Evolutionary conservation across 2,797 vertebrate genomes (phyloP).

Genomic region (Gymnoscopelus microlampas): DNA sequence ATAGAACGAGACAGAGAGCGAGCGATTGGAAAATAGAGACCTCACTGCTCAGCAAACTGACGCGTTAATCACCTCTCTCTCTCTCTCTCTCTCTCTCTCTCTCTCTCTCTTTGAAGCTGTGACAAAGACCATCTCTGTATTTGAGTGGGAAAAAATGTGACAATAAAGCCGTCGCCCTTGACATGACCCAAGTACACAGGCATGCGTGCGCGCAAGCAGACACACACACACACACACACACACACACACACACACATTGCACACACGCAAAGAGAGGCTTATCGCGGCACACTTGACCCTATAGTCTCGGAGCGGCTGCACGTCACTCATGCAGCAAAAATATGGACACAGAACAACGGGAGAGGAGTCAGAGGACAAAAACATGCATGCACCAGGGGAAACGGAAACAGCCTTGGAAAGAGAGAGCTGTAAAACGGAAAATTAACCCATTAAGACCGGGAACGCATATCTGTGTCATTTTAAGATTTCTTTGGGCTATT

Average conservation of each 20-base stretch:
- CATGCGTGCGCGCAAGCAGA: not conserved
- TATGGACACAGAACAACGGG: not conserved
- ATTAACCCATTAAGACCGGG: too few species aligned
- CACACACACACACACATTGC: not conserved
- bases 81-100: not conserved
- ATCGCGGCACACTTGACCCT: too few species aligned
- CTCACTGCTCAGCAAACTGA: constrained; percentile 47
- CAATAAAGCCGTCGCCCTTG: constrained; percentile 20
- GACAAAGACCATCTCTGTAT: constrained; percentile 20
- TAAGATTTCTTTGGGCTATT: too few species aligned
- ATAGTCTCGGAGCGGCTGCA: too few species aligned
- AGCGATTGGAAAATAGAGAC: constrained; percentile 62
- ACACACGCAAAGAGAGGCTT: too few species aligned
- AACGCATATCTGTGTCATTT: too few species aligned
- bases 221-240: not conserved
- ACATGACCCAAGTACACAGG: not conserved
- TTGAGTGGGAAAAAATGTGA: constrained; percentile 47
- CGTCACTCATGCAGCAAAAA: too few species aligned
- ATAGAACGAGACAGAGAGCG: not conserved
- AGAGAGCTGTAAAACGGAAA: not conserved
- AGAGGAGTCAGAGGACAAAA: not conserved
- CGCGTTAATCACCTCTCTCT: constrained; percentile 36
- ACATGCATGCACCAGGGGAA: not conserved
- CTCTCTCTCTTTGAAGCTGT: constrained; percentile 3
- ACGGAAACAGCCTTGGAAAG: not conserved